These are phyloP conservation scores for Lacerta agilis DNA, from an alignment of 2,797 vertebrate species.

Conservation along the genomic window DNA sequence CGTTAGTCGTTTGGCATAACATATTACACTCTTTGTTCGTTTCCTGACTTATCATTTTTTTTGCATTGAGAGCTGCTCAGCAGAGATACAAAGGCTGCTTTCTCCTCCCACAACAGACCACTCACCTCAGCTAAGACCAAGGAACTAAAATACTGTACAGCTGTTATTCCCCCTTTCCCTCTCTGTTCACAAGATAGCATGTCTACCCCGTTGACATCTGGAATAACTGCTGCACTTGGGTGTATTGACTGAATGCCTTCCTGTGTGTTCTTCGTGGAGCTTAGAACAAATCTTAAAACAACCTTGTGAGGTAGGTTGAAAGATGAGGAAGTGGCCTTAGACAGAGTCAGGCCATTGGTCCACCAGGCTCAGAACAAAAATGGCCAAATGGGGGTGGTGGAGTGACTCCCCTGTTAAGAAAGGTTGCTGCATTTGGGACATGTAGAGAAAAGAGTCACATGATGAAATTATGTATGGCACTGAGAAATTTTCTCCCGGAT, in stretches of 20 bases:
- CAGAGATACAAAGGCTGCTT: neutral
- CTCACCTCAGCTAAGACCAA: fast-evolving
- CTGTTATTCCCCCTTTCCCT: neutral
- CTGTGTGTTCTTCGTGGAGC: neutral
- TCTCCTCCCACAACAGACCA: neutral
- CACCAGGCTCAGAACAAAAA: no score
- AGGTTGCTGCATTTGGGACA: no score
- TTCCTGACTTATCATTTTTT: slow-evolving; percentile 40
- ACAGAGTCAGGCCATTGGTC: no score
- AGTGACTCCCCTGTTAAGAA: no score
- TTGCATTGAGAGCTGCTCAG: neutral
- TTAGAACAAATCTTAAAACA: neutral
- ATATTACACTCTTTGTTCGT: slow-evolving; percentile 16
- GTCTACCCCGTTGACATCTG: neutral
- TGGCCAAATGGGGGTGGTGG: no score
- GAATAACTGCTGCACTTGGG: neutral
- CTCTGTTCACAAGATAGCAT: neutral
- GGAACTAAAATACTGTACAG: neutral
- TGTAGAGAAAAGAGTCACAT: no score
- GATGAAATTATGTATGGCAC: no score
- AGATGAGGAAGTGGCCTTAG: neutral
- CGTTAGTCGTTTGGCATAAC: neutral
- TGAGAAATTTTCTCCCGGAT: no score
- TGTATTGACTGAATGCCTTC: neutral
- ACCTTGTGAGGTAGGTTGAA: neutral